Conservation (phyloP, 2,797 vertebrate genomes). For the Platyrinchus mystaceus region DNA sequence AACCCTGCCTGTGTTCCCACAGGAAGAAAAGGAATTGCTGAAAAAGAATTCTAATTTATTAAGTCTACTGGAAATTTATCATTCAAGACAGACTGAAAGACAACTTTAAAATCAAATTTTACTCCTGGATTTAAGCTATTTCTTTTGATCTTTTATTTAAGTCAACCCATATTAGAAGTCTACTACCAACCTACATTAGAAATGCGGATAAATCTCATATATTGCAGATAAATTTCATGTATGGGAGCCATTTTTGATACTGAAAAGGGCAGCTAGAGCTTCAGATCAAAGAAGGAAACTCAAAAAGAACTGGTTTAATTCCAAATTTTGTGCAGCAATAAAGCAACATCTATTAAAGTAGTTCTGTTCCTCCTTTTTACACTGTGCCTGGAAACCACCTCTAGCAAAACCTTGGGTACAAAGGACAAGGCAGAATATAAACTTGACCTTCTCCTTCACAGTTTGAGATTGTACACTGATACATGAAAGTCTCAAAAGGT, state of each 20-base stretch:
- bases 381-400: background rate
- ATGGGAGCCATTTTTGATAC: background rate
- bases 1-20: background rate
- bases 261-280: background rate
- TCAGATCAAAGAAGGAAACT: background rate
- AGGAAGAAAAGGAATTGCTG: background rate
- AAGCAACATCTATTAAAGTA: background rate
- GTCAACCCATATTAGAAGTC: background rate
- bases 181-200: background rate
- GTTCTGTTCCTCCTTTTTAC: background rate
- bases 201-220: background rate
- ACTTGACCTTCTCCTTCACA: background rate
- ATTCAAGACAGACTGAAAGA: background rate
- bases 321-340: background rate
- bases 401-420: background rate
- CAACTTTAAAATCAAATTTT: background rate
- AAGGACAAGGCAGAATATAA: background rate
- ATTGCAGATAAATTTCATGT: background rate
- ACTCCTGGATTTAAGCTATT: background rate
- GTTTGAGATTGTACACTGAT: background rate
- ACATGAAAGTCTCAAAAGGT: background rate
- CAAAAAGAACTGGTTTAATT: background rate
- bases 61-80: background rate
- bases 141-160: background rate
- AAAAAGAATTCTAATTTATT: background rate